phyloP scores from a whole-genome alignment of 2,888 invertebrate species.

The Tetragonisca angustula region DNA sequence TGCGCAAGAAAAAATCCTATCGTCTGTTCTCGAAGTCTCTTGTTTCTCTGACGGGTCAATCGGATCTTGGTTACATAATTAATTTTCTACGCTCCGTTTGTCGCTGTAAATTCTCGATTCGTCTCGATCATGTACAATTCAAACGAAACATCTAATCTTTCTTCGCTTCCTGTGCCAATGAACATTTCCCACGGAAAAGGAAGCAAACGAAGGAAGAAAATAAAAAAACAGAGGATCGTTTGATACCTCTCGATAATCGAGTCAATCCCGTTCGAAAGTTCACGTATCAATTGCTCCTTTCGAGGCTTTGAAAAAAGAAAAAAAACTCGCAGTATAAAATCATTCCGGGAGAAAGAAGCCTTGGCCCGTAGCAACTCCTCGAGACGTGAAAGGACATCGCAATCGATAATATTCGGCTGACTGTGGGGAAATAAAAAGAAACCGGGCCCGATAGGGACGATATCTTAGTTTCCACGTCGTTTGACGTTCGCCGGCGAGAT shows the following conservation, averaged over 20 bases:
- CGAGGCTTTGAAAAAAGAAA: background rate
- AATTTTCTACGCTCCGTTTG: background rate
- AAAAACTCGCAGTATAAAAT: background rate
- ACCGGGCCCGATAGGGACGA: slow-evolving; percentile 36
- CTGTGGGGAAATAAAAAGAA: slow-evolving; percentile 47
- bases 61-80: background rate
- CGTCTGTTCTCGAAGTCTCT: background rate
- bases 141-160: background rate
- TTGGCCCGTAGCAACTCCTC: slow-evolving; percentile 15
- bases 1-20: background rate
- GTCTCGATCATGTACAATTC: no score
- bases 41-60: background rate
- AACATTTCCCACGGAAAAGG: no score
- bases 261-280: background rate
- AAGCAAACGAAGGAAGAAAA: background rate
- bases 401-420: slow-evolving; percentile 51
- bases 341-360: background rate
- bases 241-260: background rate
- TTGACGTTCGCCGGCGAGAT: slow-evolving; percentile 58
- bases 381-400: background rate
- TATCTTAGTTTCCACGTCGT: slow-evolving; percentile 70
- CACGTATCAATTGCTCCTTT: background rate
- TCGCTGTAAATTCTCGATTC: background rate
- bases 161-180: background rate
- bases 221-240: background rate